These are phyloP conservation scores for Centruroides sculpturatus DNA, from an alignment of 1,140 invertebrate species.

Conservation along the genomic window DNA sequence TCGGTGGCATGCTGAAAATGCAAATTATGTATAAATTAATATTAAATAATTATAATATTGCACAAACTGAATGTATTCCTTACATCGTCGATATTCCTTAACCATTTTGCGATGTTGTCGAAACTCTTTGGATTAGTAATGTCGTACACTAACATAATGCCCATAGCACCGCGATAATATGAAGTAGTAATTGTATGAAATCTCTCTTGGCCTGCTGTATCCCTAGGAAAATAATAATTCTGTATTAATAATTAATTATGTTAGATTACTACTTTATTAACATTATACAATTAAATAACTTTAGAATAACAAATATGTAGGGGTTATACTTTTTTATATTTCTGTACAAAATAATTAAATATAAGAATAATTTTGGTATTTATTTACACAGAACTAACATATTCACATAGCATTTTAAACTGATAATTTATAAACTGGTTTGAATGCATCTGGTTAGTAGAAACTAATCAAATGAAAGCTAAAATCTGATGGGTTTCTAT, in stretches of 20 bases:
- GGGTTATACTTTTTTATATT: not conserved
- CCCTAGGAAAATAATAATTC: conserved; percentile 20
- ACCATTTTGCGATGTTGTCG: conserved; percentile 40
- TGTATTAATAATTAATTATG: not conserved
- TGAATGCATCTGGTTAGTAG: too few relatives aligned
- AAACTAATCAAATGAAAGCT: too few relatives aligned
- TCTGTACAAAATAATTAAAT: not conserved
- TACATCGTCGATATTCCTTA: conserved; percentile 26
- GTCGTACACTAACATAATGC: conserved; percentile 39
- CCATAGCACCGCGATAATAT: conserved; percentile 44
- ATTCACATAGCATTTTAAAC: too few relatives aligned
- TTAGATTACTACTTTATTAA: not conserved
- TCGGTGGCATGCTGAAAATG: conserved; percentile 82
- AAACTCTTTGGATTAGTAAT: conserved; percentile 39
- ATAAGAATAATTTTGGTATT: not conserved
- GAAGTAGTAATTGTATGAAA: conserved; percentile 48
- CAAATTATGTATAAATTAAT: too few relatives aligned
- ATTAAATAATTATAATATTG: too few relatives aligned
- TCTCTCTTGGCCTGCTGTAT: conserved; percentile 47
- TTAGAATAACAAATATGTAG: not conserved
- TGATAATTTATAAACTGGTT: too few relatives aligned
- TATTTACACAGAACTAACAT: too few relatives aligned
- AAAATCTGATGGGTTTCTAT: too few relatives aligned
- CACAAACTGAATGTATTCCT: not conserved
- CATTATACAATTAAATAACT: not conserved